Conservation (phyloP, 2,888 invertebrate genomes). For the Euplexia lucipara region DNA sequence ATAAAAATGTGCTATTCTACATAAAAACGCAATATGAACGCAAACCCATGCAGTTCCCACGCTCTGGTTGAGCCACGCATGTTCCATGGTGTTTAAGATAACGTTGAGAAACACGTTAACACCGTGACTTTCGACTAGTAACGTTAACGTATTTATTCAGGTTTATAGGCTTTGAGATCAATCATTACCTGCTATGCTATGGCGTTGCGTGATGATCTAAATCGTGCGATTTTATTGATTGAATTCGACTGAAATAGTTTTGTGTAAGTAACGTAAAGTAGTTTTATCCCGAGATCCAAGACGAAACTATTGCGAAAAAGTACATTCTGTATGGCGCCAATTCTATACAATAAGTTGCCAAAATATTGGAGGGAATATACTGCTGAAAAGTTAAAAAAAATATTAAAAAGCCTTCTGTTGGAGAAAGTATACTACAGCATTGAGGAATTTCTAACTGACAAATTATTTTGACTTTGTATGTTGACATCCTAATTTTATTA, state of each 20-base stretch:
- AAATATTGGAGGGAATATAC: no score
- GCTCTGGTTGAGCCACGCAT: conserved; percentile 59
- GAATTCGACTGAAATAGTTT: neutral
- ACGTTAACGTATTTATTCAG: conserved; percentile 16
- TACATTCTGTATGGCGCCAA: no score
- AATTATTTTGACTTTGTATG: no score
- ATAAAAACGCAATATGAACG: conserved; percentile 30
- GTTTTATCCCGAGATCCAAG: no score
- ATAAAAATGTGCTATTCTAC: conserved; percentile 21
- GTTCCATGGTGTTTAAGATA: conserved; percentile 39
- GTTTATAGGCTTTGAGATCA: conserved; percentile 40
- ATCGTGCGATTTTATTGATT: conserved; percentile 23
- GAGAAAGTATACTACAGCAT: no score
- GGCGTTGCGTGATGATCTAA: conserved; percentile 18
- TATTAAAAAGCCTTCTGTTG: no score
- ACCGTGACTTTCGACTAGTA: conserved; percentile 28
- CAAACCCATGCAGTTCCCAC: conserved; percentile 54
- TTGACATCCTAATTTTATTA: no score
- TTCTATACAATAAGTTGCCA: no score
- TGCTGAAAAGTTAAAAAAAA: no score
- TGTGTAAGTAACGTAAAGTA: no score
- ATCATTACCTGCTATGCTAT: conserved; percentile 6
- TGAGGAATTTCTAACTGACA: no score
- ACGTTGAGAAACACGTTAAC: conserved; percentile 51
- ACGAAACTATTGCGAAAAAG: no score